Base-by-base conservation (phyloP, 2,888 invertebrate genomes). In the Chloroclysta siterata region DNA sequence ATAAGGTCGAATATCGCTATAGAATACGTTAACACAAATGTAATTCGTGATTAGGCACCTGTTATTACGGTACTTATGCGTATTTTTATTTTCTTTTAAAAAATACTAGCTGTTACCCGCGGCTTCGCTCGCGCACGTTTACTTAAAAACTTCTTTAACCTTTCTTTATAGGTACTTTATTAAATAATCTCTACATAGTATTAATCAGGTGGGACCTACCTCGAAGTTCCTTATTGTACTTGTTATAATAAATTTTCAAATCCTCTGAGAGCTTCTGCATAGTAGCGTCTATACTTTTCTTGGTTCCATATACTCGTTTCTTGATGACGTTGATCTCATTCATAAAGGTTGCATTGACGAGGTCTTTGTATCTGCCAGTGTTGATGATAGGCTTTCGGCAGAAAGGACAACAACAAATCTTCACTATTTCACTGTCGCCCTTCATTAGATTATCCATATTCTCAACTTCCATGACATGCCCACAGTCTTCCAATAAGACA, bases 331-430 rank as follows among this genome's bases (percentile, higher is more conserved):
- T 88, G 15, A 94, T 88, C 56, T 89, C 85, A n/a, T 75, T 74
- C 62, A 77, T 83, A 47, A 89, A 80, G 62, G 81, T 82, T n/a
- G 71, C 68, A 77, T 90, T 87, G 58, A 95, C 87, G 2, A 87
- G 69, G 65, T 94, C 91, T 64, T 94, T 94, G 80, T 94, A 95
- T 14, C 95, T 89, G 48, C 85, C 83, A 2, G 94, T 94, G 71
- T 89, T 93, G 14, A 94, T 85, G 13, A 96, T 94, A 0, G 94
- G 89, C 15, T 93, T 93, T 56, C 93, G 94, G 75, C 96, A 96
- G 61, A 78, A 81, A 0, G 95, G 95, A 74, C 96, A 96, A 0
- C 78, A 67, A 1, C 82, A 82, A n/a, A 93, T 84, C 17, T 77
- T 67, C 39, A 90, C 76, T 0, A 76, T 74, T 17, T 87, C 87